Evolutionary conservation across 53 echinoderm and acorn worm genomes (phyloP).

Genomic region (Temnopleurus reevesii): DNA sequence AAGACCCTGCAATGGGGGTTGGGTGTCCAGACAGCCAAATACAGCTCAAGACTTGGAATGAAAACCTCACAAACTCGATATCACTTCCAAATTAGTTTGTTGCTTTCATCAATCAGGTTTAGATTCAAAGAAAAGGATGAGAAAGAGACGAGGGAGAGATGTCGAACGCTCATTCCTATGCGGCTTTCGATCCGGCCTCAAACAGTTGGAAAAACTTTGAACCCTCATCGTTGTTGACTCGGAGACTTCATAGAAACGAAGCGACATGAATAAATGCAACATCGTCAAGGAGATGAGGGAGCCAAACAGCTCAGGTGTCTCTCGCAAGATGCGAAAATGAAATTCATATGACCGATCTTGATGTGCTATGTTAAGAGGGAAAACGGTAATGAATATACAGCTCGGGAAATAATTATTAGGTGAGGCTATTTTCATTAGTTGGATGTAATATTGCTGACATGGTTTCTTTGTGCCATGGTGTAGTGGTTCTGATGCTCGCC

Average conservation of each 20-base stretch:
- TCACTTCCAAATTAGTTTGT: conserved; percentile 53
- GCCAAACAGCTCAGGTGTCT: background rate
- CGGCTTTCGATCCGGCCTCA: conserved; percentile 12
- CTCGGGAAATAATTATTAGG: background rate
- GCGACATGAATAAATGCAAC: conserved; percentile 33
- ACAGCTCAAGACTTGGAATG: background rate
- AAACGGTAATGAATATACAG: background rate
- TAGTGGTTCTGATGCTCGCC: no score
- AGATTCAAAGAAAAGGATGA: no score
- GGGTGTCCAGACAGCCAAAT: background rate
- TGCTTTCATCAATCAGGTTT: background rate
- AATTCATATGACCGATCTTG: background rate
- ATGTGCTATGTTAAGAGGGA: background rate
- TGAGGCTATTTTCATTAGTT: background rate
- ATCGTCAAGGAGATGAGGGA: background rate
- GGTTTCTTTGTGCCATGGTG: no score
- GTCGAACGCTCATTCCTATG: background rate
- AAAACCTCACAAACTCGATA: conserved; percentile 30
- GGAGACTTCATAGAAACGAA: background rate
- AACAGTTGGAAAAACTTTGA: conserved; percentile 48
- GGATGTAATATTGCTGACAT: no score
- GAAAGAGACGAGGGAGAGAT: background rate
- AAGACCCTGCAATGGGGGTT: background rate
- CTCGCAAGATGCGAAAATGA: background rate
- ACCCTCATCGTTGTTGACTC: background rate